Percentiles rank a stretch among this genome's conserved stretches.
These are phyloP conservation scores for Sakesphorus luctuosus DNA, from an alignment of 2,113 vertebrate species.

Conservation along the genomic window DNA sequence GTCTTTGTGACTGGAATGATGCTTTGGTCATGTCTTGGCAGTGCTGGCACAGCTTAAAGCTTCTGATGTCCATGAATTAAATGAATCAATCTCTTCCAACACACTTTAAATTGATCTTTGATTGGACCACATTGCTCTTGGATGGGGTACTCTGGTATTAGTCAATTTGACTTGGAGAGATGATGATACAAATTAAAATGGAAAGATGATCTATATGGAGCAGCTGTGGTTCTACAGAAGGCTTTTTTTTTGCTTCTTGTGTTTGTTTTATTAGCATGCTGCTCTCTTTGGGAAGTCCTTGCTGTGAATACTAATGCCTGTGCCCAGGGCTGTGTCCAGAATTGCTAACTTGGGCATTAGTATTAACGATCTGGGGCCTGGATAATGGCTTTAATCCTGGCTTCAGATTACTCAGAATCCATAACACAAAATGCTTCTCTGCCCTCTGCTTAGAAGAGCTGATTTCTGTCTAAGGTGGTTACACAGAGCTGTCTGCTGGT, in stretches of 20 bases:
- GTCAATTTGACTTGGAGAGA: conserved; percentile 61
- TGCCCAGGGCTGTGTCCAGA: conserved; percentile 17
- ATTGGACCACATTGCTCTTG: conserved; percentile 36
- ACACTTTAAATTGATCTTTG: conserved; percentile 60
- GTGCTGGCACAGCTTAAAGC: not conserved
- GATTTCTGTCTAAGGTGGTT: not conserved
- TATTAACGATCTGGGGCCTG: conserved; percentile 42
- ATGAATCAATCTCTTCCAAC: conserved; percentile 28
- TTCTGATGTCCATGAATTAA: conserved; percentile 5
- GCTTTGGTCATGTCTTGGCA: not conserved
- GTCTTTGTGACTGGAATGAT: not conserved
- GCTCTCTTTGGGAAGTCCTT: conserved; percentile 44
- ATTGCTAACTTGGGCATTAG: conserved; percentile 37
- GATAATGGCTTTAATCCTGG: conserved; percentile 40
- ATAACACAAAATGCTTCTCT: not conserved
- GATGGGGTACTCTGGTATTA: conserved; percentile 39
- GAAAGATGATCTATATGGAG: conserved; percentile 54
- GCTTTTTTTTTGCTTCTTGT: not conserved
- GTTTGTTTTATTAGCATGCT: not conserved
- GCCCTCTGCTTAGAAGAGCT: not conserved
- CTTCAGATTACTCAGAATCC: conserved; percentile 33
- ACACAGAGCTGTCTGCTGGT: not conserved
- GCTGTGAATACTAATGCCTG: conserved; percentile 48
- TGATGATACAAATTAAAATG: conserved; percentile 63
- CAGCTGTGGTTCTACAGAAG: not conserved